These are phyloP conservation scores for Stercorarius parasiticus DNA, from an alignment of 2,113 vertebrate genomes.

Conservation along the genomic window DNA sequence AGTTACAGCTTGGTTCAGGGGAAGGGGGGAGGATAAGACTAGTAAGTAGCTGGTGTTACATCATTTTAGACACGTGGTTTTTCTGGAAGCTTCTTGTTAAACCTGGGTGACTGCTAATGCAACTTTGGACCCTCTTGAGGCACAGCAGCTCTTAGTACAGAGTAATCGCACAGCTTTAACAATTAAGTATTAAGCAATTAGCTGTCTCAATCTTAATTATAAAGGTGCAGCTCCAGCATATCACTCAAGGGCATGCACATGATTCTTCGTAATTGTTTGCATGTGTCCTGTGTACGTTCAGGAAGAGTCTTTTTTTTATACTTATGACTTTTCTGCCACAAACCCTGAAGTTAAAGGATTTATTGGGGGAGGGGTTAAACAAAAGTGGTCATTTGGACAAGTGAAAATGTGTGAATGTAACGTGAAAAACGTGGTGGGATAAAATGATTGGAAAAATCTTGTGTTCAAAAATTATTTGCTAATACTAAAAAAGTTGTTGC, in stretches of 20 bases:
- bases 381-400: not conserved
- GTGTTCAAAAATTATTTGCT: not conserved
- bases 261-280: not conserved
- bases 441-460: not conserved
- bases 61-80: not conserved
- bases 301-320: not conserved
- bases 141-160: not conserved
- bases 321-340: not conserved
- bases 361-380: not conserved
- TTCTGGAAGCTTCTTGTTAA: not conserved
- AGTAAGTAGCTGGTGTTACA: not conserved
- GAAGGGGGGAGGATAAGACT: not conserved
- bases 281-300: not conserved
- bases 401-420: not conserved
- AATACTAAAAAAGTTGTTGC: not conserved
- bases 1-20: not conserved
- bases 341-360: not conserved
- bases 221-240: not conserved
- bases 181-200: not conserved
- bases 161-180: not conserved
- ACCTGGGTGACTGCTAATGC: not conserved
- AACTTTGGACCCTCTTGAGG: not conserved
- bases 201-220: not conserved
- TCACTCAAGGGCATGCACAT: not conserved
- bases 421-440: not conserved